These are phyloP conservation scores for Phymanthus crucifer DNA, from an alignment of 92 coral and sea anemone species.

Conservation along the genomic window DNA sequence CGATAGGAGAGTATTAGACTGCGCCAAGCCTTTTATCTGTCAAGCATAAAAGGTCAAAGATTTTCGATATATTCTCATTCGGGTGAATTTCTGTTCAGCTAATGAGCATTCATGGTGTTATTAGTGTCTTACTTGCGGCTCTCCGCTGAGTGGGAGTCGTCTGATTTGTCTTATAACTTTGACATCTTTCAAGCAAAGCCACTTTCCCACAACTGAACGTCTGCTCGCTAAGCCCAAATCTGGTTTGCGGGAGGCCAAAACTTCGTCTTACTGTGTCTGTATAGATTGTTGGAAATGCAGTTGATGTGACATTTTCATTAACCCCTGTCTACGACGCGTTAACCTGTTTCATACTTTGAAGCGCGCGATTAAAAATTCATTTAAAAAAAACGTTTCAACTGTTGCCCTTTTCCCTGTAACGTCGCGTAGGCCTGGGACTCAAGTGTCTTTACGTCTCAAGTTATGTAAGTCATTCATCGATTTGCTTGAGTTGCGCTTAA, in stretches of 20 bases:
- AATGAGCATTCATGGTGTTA: not conserved
- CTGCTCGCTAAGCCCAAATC: not conserved
- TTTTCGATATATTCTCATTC: not conserved
- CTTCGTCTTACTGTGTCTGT: not conserved
- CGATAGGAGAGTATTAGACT: not conserved
- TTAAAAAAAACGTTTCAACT: not conserved
- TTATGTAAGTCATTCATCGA: slow-evolving; percentile 15
- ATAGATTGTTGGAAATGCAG: not conserved
- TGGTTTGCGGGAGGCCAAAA: slow-evolving; percentile 9
- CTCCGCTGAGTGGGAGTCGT: not conserved
- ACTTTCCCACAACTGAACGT: not conserved
- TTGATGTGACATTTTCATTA: not conserved
- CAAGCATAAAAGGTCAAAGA: not conserved
- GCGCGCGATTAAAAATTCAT: not conserved
- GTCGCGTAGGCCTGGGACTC: slow-evolving; percentile 12
- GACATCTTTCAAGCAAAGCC: not conserved
- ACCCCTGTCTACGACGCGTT: not conserved
- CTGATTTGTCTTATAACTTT: not conserved
- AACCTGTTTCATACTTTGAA: not conserved
- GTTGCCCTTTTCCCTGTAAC: not conserved
- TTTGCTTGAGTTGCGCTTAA: slow-evolving; percentile 13
- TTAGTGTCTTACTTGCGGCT: not conserved
- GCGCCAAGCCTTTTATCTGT: not conserved
- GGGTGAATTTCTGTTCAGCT: not conserved
- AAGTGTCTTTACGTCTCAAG: not conserved